phyloP scores from a whole-genome alignment of 2,888 invertebrate species.

The Cosmia pyralina region DNA sequence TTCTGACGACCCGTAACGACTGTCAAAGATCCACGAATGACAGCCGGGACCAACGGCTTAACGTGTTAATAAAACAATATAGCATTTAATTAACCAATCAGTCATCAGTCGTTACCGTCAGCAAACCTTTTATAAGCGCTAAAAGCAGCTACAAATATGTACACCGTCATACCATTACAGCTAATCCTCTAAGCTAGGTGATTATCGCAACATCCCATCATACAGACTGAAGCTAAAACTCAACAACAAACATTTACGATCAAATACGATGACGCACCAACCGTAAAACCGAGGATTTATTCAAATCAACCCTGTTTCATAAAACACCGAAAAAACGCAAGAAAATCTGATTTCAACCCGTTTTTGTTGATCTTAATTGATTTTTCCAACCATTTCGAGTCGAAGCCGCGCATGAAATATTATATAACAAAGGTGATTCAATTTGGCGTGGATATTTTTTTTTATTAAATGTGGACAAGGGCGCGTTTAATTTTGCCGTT shows the following conservation, averaged over 20 bases:
- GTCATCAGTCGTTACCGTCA: too few species aligned
- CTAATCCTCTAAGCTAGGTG: conserved; percentile 50
- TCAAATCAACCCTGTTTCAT: conserved; percentile 32
- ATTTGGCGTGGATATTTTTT: conserved; percentile 64
- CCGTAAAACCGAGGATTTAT: conserved; percentile 34
- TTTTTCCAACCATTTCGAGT: conserved; percentile 46
- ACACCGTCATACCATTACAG: conserved; percentile 5
- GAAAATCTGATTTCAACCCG: conserved; percentile 41
- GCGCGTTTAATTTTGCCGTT: conserved; percentile 71
- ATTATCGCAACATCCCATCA: conserved; percentile 46
- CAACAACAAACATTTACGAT: conserved; percentile 30
- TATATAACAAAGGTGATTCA: conserved; percentile 67
- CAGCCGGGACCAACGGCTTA: too few species aligned
- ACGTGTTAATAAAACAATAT: too few species aligned
- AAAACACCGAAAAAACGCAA: conserved; percentile 32
- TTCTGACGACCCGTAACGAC: too few species aligned
- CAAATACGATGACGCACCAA: conserved; percentile 9
- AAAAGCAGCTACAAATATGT: conserved; percentile 38
- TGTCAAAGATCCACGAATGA: too few species aligned
- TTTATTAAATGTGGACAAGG: conserved; percentile 65
- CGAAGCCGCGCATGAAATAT: conserved; percentile 44
- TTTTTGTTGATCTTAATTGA: conserved; percentile 61
- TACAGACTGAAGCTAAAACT: conserved; percentile 26
- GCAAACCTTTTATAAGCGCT: conserved; percentile 1
- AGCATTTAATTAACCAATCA: background rate